phyloP scores from a whole-genome alignment of 2,113 vertebrate genomes.

The Tragelaphus buxtoni region DNA sequence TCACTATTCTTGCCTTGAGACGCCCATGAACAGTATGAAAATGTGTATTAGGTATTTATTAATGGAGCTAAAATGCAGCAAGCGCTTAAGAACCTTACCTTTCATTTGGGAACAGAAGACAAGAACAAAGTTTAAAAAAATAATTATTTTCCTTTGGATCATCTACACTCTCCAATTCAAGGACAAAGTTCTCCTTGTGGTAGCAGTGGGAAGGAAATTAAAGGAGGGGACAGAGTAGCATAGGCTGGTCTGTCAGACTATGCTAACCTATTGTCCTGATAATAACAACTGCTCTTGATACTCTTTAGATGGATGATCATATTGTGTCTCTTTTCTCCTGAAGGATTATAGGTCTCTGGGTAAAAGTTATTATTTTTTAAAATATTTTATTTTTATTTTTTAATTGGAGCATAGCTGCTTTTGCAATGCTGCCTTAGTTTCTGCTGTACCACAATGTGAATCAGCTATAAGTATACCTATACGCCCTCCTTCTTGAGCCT shows the following conservation, averaged over 20 bases:
- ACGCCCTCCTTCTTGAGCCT: background rate
- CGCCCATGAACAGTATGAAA: too few species aligned
- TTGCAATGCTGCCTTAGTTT: background rate
- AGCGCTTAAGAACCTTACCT: background rate
- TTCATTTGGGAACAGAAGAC: background rate
- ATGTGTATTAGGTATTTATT: background rate
- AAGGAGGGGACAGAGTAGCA: fast-evolving
- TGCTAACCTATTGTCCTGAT: background rate
- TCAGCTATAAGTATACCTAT: background rate
- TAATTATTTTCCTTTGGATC: background rate
- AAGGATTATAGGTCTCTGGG: background rate
- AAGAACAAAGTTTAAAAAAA: background rate
- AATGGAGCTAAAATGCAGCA: background rate
- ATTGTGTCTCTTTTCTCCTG: background rate
- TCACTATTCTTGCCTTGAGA: too few species aligned
- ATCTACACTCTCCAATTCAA: background rate
- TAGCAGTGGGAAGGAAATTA: background rate
- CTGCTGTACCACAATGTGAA: background rate
- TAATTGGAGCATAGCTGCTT: background rate
- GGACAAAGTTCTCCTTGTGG: background rate
- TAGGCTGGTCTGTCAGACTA: background rate
- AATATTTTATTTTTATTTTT: background rate
- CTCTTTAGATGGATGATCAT: background rate
- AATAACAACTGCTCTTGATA: background rate
- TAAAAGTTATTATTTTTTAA: background rate